These are phyloP conservation scores for Heliconius congener DNA, from an alignment of 1,140 invertebrate species.

Conservation along the genomic window DNA sequence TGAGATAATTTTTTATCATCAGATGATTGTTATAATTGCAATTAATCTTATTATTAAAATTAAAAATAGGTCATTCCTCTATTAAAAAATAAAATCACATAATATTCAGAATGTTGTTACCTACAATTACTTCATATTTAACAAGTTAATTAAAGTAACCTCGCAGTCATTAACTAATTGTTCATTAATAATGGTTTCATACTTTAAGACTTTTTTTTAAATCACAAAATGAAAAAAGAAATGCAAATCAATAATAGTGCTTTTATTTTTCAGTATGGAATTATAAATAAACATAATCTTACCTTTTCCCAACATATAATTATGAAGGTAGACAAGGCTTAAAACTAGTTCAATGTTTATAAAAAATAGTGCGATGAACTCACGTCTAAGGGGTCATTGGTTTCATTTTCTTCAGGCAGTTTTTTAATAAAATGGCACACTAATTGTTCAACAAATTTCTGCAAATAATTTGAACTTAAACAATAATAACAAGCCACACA, in stretches of 20 bases:
- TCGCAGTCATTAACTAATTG: neutral
- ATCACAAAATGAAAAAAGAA: neutral
- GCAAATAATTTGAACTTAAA: constrained; percentile 60
- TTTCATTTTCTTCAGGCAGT: constrained; percentile 39
- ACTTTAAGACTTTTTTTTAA: neutral
- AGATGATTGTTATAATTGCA: no score
- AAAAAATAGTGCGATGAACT: constrained; percentile 43
- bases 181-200: neutral
- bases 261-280: neutral
- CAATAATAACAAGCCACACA: constrained; percentile 77
- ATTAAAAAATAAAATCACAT: neutral
- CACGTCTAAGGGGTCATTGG: constrained; percentile 51
- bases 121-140: neutral
- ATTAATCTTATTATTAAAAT: neutral
- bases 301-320: neutral
- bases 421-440: constrained; percentile 63
- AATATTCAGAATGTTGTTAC: neutral
- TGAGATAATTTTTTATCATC: neutral
- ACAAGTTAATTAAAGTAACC: neutral
- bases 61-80: neutral
- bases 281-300: constrained; percentile 1
- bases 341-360: constrained; percentile 29
- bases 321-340: neutral
- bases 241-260: neutral
- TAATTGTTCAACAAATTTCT: constrained; percentile 61